phyloP scores from a whole-genome alignment of 2,113 vertebrate species.

The Gopherus flavomarginatus region DNA sequence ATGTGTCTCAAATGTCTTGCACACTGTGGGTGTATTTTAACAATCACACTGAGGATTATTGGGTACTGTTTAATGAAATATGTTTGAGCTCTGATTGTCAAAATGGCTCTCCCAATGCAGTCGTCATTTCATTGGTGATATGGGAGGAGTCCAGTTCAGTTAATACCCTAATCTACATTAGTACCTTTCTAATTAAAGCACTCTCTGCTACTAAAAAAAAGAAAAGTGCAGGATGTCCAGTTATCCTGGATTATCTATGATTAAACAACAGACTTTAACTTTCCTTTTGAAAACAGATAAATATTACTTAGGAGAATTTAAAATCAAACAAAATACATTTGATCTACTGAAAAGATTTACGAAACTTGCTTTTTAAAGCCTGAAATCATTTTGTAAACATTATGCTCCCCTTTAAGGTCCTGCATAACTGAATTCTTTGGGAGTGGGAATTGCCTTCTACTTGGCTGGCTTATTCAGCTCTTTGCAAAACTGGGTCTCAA shows the following conservation, averaged over 20 bases:
- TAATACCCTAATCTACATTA: conserved; percentile 76
- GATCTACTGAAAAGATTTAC: not conserved
- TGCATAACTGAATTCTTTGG: accelerated
- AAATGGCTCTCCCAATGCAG: conserved; percentile 38
- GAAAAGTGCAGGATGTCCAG: not conserved
- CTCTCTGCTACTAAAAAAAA: conserved; percentile 16
- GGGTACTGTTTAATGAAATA: not conserved
- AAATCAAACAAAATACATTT: not conserved
- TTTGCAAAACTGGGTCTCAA: not conserved
- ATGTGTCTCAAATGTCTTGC: not conserved
- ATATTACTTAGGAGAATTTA: not conserved
- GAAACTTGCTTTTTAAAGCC: not conserved
- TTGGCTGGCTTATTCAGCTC: not conserved
- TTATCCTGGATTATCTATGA: conserved; percentile 57
- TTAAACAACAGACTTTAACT: conserved; percentile 32
- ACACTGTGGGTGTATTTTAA: not conserved
- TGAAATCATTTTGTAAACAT: not conserved
- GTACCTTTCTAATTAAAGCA: conserved; percentile 78
- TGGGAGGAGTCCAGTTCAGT: conserved; percentile 41
- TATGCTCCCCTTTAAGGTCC: not conserved
- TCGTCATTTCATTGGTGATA: conserved; percentile 47
- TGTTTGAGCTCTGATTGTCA: conserved; percentile 21
- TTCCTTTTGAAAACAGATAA: conserved; percentile 28
- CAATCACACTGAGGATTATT: not conserved
- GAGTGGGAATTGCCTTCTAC: not conserved